These are phyloP conservation scores for Falco biarmicus DNA, from an alignment of 2,797 vertebrate genomes.

Conservation along the genomic window DNA sequence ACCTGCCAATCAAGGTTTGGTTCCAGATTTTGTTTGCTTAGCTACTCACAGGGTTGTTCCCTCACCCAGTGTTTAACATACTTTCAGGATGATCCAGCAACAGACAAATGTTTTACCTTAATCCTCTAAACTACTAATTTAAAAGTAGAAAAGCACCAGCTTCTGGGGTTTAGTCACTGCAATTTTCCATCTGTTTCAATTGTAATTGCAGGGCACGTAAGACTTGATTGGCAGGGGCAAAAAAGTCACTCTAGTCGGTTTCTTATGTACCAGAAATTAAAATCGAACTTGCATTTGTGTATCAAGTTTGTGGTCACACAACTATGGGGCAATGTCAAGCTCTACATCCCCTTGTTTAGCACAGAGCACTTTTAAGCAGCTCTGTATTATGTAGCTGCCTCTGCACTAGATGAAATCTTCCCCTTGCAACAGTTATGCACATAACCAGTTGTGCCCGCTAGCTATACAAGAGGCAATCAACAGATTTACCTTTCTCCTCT, in stretches of 20 bases:
- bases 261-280: background rate
- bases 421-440: background rate
- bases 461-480: background rate
- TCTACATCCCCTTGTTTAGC: background rate
- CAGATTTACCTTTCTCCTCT: background rate
- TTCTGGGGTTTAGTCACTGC: background rate
- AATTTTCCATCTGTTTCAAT: background rate
- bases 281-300: background rate
- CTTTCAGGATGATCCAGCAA: background rate
- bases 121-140: background rate
- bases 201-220: background rate
- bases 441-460: background rate
- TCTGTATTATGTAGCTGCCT: background rate
- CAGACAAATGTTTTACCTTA: slow-evolving; percentile 11
- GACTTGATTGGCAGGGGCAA: background rate
- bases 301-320: background rate
- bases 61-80: background rate
- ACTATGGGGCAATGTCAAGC: background rate
- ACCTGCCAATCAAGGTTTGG: background rate
- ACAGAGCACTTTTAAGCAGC: background rate
- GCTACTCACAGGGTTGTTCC: background rate
- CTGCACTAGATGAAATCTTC: background rate
- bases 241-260: background rate
- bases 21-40: background rate
- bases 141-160: background rate